Conservation (phyloP, 37 sponge, comb jelly and placozoan species). For the Halisarca cf. caerulea region DNA sequence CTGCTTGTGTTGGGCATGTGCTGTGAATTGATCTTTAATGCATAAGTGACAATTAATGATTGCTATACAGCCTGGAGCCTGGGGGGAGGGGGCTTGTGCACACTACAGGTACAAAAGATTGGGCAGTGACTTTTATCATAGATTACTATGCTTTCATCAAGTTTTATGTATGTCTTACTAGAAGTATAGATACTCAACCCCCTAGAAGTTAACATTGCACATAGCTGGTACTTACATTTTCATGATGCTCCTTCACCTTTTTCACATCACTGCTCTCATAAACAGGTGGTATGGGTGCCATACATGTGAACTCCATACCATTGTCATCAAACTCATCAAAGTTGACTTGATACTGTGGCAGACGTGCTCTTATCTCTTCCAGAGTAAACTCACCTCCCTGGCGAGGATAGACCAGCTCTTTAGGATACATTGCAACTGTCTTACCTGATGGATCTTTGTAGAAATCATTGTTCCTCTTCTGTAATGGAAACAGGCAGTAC, state of each 20-base stretch:
- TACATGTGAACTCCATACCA: conserved; percentile 18
- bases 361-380: conserved; percentile 59
- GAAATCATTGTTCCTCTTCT: conserved; percentile 41
- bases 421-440: conserved; percentile 36
- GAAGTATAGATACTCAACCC: too few species aligned
- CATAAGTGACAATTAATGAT: too few species aligned
- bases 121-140: too few species aligned
- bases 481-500: not conserved
- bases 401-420: conserved; percentile 57
- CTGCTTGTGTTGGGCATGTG: too few species aligned
- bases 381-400: conserved; percentile 49
- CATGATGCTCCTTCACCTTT: not conserved
- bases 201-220: too few species aligned
- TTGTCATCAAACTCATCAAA: not conserved
- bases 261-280: not conserved
- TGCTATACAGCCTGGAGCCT: too few species aligned
- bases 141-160: too few species aligned
- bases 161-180: too few species aligned
- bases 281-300: not conserved
- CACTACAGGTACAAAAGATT: too few species aligned
- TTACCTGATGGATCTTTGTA: not conserved
- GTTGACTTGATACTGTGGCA: conserved; percentile 28
- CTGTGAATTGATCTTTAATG: too few species aligned
- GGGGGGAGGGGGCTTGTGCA: too few species aligned
- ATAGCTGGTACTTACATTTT: not conserved